Percentiles rank a stretch among this genome's conserved stretches.
Evolutionary conservation across 2,888 invertebrate genomes (phyloP).

Genomic region (Linnaemya vulpina): DNA sequence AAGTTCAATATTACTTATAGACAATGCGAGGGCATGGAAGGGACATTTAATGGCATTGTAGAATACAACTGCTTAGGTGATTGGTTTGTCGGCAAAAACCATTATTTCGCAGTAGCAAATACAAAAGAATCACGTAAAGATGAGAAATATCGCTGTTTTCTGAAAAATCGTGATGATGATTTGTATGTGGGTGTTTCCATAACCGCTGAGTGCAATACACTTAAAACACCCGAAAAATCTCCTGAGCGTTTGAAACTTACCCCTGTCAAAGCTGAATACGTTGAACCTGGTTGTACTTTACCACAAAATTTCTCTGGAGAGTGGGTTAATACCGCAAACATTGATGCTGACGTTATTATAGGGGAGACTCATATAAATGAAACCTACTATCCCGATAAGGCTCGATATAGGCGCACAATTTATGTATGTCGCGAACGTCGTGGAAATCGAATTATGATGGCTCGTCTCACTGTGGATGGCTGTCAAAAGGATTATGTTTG

Average conservation of each 20-base stretch:
- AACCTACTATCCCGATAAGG: conserved; percentile 96
- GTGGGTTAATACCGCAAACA: conserved; percentile 99
- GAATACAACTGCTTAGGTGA: conserved; percentile 97
- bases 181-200: conserved; percentile 95
- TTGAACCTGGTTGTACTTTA: conserved; percentile 94
- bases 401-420: conserved; percentile 92
- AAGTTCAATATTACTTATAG: conserved; percentile 98
- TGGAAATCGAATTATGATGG: conserved; percentile 97
- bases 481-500: conserved; percentile 99
- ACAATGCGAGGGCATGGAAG: conserved; percentile 94
- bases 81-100: conserved; percentile 98
- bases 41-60: conserved; percentile 94
- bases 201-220: conserved; percentile 95
- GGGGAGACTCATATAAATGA: conserved; percentile 98
- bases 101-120: conserved; percentile 98
- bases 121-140: conserved; percentile 97
- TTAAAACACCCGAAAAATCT: conserved; percentile 96
- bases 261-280: conserved; percentile 94
- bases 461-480: conserved; percentile 96
- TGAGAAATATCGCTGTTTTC: conserved; percentile 96
- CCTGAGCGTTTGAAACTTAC: conserved; percentile 94
- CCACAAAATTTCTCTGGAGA: conserved; percentile 97
- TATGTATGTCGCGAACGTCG: conserved; percentile 97
- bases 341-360: conserved; percentile 96
- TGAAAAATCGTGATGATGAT: conserved; percentile 97